These are phyloP conservation scores for Ennomos fuscantarius DNA, from an alignment of 2,888 invertebrate genomes.

Conservation along the genomic window DNA sequence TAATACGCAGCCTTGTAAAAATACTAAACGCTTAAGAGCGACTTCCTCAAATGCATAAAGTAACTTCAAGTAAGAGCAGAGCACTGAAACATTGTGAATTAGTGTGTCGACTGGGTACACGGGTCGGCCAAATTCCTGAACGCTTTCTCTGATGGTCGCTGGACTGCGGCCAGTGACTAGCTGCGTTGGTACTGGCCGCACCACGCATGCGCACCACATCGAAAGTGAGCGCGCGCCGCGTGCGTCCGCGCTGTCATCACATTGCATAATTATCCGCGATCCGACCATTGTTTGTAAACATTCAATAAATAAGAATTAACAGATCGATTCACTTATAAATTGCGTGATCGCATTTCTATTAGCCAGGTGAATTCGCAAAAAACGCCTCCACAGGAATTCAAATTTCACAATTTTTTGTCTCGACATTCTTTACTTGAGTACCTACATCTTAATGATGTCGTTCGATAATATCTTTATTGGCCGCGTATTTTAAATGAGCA, in stretches of 20 bases:
- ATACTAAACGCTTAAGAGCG: neutral
- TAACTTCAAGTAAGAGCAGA: neutral
- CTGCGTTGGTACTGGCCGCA: slow-evolving; percentile 30
- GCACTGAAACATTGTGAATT: slow-evolving; percentile 38
- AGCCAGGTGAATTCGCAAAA: slow-evolving; percentile 47
- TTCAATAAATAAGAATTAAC: slow-evolving; percentile 60
- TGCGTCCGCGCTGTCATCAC: slow-evolving; percentile 69
- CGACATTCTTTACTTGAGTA: slow-evolving; percentile 34
- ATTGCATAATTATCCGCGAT: slow-evolving; percentile 81
- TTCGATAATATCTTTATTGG: slow-evolving; percentile 39
- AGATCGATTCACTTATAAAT: slow-evolving; percentile 57
- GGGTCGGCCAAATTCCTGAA: slow-evolving; percentile 78
- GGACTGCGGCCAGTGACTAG: slow-evolving; percentile 34
- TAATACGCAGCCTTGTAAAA: slow-evolving; percentile 5
- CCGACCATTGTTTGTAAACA: slow-evolving; percentile 83
- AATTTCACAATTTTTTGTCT: slow-evolving; percentile 49
- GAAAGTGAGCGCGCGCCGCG: slow-evolving; percentile 78
- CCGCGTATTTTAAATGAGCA: slow-evolving; percentile 27
- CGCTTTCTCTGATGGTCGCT: slow-evolving; percentile 73
- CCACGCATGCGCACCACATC: slow-evolving; percentile 49
- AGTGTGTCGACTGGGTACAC: slow-evolving; percentile 50
- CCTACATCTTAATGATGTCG: slow-evolving; percentile 42
- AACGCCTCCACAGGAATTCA: slow-evolving; percentile 42
- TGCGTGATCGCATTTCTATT: slow-evolving; percentile 74
- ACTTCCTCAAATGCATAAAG: slow-evolving; percentile 13